Base-by-base conservation (phyloP, 2,797 vertebrate species). In the Lepilemur ruficaudatus region DNA sequence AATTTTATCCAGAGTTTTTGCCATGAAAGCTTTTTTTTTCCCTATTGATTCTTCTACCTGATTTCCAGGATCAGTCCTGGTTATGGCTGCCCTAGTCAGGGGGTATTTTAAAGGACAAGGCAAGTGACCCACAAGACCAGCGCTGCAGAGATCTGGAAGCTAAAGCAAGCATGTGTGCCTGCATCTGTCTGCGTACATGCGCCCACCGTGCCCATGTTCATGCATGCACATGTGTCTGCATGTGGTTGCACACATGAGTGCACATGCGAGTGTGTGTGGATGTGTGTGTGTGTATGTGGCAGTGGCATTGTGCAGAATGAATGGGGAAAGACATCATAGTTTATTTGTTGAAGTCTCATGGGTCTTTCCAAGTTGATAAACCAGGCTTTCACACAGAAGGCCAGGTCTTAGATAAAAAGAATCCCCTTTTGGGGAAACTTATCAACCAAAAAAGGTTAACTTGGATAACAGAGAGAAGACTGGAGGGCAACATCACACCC, bases 1-100 rank as follows among this genome's bases (percentile, higher is more conserved):
- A 75, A 65, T 30, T 92, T 79, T 70, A n/a, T 93, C 35, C 63
- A 18, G 55, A 94, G 32, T 30, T 76, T 89, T 91, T 96, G 73
- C 41, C 20, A 50, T 48, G 25, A 69, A 35, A 20, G 18, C 1
- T 28, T 59, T 25, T 43, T 25, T 43, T 8, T 6, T 20, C 14
- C 13, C 25, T 35, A 0, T 41, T 30, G 69, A 43, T 61, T 59
- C 55, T 41, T 15, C 35, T 32, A 25, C 43, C 7, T 59, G 13
- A 32, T 90, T 63, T 79, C 48, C 79, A 89, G 41, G 55, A 38
- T 69, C n/a, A 22, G 22, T 76, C n/a, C 61, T 70, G 55, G 38
- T 55, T 48, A 82, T 38, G 46, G 43, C 18, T 90, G 52, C 48
- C 7, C 35, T 79, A 55, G 76, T 57, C 14, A 81, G 25, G 35